Evolutionary conservation across 2,113 vertebrate species (phyloP), one percentile per base, ranked within the genome.

Genomic region (Cryptomyrus ogoouensis): DNA sequence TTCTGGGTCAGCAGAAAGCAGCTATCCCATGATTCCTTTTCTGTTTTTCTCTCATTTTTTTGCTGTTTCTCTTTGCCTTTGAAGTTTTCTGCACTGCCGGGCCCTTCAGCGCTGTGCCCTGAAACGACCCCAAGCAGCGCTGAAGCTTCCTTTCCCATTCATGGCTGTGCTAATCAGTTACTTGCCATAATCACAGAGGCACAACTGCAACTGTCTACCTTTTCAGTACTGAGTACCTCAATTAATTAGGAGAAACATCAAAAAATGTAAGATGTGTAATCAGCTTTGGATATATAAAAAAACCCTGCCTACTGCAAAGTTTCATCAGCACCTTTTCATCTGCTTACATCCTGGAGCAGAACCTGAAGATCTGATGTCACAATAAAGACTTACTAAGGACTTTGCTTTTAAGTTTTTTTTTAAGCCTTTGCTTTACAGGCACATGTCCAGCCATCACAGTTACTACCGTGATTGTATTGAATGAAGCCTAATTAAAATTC

Each of bases 1-100:
- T 86, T 90, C 89, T 86, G 89, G 89, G 89, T 90, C 89, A 66
- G n/a, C 39, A 86, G 80, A 21, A 5, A 21, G 83, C 21, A 1
- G 53, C 56, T 10, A 35, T 62, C 89, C 27, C 53, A 88, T 42
- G 53, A 88, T 42, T 62, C 53, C 53, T n/a, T 56, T 15, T 35
- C 15, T 10, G 49, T 35, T 15, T 6, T 24, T 31, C 50, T 27
- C 15, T 7, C 7, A 3, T 17, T 19, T 50, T 52, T 19, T 27
- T 44, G 42, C 39, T 15, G 13, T 15, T 9, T 88, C 56, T 74
- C 56, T 39, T 47, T 49, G 19, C 39, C 42, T 42, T 42, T 42
- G 39, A 66, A 66, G 27, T 19, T 39, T 77, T 19, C 35, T 17
- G 31, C 19, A 39, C 58, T 47, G 56, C 66, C 77, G n/a, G 35